Base-by-base conservation (phyloP, 2,888 invertebrate genomes). In the Oscheius onirici region DNA sequence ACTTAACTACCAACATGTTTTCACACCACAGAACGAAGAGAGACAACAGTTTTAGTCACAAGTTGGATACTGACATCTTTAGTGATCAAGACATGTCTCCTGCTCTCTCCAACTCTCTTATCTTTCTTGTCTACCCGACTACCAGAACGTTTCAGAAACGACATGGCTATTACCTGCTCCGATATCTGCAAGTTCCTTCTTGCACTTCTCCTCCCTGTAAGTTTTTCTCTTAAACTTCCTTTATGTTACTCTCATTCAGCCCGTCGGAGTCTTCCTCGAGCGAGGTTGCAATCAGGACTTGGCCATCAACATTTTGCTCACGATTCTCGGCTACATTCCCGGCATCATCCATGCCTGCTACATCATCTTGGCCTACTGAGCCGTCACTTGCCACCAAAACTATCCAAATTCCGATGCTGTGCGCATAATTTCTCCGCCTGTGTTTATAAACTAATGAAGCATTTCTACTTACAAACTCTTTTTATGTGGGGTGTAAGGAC, bases 281-380 rank as follows among this genome's bases (percentile, higher is more conserved):
- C 80, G 80, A 49, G 82, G 82, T 34, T 82, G 81, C 73, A 73
- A 69, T 46, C 75, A 66, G n/a, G 77, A 82, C 40, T 67, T 82
- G 68, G 78, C 78, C 22, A 82, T 82, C 73, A 72, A 72, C 75
- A 81, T 81, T 60, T 75, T 82, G 20, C 77, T 82, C 61, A 82
- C 82, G 26, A 72, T 82, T 10, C 79, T 82, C 55, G 82, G 82
- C 51, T 82, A 80, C 73, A 81, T 82, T 65, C 82, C 82, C n/a
- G 82, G 82, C 55, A 76, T 80, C 67, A 80, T 82, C 61, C 72
- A 81, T 72, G 81, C 81, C 46, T 75, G 76, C 71, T 79, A 79
- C 71, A 73, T 81, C 73, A 81, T 81, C 49, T 20, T 46, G 3
- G 63, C 63, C 49, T 63, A 63, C 20, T 63, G 26, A 49, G 11